Conservation (phyloP, 2,113 vertebrate species). For the Tor tambroides region DNA sequence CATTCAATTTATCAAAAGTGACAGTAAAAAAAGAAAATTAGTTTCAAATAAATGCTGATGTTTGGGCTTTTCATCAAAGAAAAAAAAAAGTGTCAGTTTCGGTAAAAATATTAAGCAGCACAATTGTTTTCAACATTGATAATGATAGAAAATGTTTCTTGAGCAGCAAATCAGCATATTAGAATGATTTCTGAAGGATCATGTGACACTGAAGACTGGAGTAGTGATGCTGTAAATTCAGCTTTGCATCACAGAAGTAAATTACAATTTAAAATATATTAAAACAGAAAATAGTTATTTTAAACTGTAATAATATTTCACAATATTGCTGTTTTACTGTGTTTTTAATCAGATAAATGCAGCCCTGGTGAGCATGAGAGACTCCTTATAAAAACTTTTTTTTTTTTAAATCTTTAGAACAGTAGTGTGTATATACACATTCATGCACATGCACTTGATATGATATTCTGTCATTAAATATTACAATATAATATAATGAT, state of each 20-base stretch:
- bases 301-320: slow-evolving; percentile 9
- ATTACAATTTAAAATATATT: background rate
- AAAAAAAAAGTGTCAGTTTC: background rate
- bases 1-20: background rate
- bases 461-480: background rate
- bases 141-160: background rate
- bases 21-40: background rate
- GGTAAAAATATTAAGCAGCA: background rate
- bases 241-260: background rate
- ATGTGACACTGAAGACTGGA: background rate
- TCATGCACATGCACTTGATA: background rate
- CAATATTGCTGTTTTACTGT: background rate
- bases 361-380: background rate
- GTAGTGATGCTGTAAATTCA: background rate
- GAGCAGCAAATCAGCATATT: background rate
- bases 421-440: background rate
- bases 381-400: background rate
- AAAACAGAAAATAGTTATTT: background rate
- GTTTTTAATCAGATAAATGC: background rate
- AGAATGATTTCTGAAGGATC: slow-evolving; percentile 8
- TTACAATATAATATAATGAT: background rate
- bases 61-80: background rate
- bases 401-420: background rate
- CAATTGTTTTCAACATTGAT: background rate
- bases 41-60: background rate